Evolutionary conservation across 2,113 vertebrate genomes (phyloP), one percentile per base, ranked within the genome.

Genomic region (Caranx melampygus): DNA sequence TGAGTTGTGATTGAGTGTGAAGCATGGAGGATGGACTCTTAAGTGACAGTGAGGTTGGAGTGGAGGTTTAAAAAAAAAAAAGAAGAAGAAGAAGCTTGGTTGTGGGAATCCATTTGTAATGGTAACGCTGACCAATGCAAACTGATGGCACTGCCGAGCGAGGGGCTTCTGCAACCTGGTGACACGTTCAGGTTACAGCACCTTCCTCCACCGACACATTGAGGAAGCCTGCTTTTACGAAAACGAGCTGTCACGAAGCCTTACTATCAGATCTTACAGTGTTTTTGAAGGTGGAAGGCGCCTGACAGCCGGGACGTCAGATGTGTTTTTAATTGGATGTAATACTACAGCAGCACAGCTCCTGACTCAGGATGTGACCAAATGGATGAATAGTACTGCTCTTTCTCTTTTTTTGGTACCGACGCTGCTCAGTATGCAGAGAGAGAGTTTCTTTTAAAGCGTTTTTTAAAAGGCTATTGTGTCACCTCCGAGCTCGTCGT

Each of bases 281-380:
- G 40, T 75, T 65, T 72, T 59, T 81, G 34, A 80, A 58, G 72
- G 59, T 54, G 51, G 37, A 21, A 60, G 49, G 62, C 74, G 72
- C 81, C 78, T 61, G 78, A 83, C 75, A 78, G 65, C 60, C 11
- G 13, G 35, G 54, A 15, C 21, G 49, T 81, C 40, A 26, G 77
- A 81, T 62, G 54, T 40, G 64, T 72, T 83, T 87, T 87, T 88
- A 92, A 91, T 87, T 89, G 83, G 72, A 83, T 78, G 35, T 65
- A 47, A 68, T 54, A 61, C 33, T 54, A 61, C 33, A 57, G 80
- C 64, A 55, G 73, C 58, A 3, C 49, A 40, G 54, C 51, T 75
- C 60, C 59, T 74, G 54, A 75, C 13, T 73, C 75, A 65, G 78
- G 69, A 74, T 76, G 74, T 26, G 72, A 73, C 54, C 76, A 31